phyloP scores from a whole-genome alignment of 2,797 vertebrate genomes.

The Sciurus carolinensis region DNA sequence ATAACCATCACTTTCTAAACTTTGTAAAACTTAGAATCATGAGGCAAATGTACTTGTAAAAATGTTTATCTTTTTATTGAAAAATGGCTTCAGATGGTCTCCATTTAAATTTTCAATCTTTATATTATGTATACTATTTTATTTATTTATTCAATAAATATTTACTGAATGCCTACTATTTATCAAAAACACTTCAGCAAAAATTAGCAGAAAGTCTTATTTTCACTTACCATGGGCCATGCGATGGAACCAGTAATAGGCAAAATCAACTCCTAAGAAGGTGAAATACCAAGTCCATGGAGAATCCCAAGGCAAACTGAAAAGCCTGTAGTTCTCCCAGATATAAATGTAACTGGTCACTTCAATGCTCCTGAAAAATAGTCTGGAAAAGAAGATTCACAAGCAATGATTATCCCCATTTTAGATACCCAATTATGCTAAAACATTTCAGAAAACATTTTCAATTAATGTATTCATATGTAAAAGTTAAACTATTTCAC shows the following conservation, averaged over 20 bases:
- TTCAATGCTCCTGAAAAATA: constrained; percentile 93
- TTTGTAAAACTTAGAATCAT: constrained; percentile 22
- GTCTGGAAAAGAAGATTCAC: constrained; percentile 87
- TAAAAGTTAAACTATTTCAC: background rate
- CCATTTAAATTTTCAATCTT: constrained; percentile 51
- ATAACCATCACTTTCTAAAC: background rate
- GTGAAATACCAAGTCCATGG: constrained; percentile 96
- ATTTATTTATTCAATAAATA: background rate
- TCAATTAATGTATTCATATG: background rate
- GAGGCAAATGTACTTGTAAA: background rate
- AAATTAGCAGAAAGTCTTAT: background rate
- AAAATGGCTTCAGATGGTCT: constrained; percentile 33
- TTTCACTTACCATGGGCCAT: constrained; percentile 92
- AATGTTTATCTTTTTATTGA: constrained; percentile 10
- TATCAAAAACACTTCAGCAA: constrained; percentile 7
- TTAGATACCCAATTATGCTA: background rate
- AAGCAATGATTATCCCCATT: background rate
- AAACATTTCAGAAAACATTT: background rate
- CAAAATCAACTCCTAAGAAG: constrained; percentile 95
- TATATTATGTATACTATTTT: background rate
- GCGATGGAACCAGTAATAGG: constrained; percentile 97
- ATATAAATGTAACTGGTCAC: constrained; percentile 93
- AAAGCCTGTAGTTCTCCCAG: constrained; percentile 93
- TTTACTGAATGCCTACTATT: background rate
- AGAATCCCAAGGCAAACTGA: constrained; percentile 95